phyloP scores from a whole-genome alignment of 2,113 vertebrate species.

The Zingel zingel region DNA sequence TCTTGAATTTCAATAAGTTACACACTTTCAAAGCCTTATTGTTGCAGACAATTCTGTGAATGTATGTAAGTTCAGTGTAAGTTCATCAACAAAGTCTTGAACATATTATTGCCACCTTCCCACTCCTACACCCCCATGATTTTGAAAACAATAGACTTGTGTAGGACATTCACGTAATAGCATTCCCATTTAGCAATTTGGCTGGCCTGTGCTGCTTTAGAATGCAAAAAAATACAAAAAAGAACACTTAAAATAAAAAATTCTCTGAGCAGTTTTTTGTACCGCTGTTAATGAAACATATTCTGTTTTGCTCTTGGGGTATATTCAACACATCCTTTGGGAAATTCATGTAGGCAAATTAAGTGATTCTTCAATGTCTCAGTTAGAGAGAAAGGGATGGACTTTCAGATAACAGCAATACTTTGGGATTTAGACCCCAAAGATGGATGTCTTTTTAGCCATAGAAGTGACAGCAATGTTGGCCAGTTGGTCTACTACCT shows the following conservation, averaged over 20 bases:
- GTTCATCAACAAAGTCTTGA: neutral
- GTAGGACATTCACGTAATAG: slow-evolving; percentile 38
- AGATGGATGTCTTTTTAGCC: neutral
- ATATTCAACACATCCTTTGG: neutral
- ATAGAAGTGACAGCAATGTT: too few species aligned
- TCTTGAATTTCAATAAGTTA: slow-evolving; percentile 36
- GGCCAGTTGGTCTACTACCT: neutral
- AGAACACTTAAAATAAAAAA: neutral
- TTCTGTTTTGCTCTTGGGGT: neutral
- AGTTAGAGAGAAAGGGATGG: neutral
- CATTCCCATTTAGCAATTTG: neutral
- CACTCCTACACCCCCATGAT: slow-evolving; percentile 19
- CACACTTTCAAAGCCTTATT: slow-evolving; percentile 21
- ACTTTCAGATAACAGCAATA: neutral
- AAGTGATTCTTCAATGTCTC: neutral
- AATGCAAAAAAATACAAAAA: neutral
- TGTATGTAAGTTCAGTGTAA: slow-evolving; percentile 3
- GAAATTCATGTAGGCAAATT: neutral
- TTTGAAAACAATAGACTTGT: slow-evolving; percentile 31
- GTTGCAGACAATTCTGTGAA: neutral
- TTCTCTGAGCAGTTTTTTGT: neutral
- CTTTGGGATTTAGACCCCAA: neutral
- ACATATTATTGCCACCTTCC: slow-evolving; percentile 31
- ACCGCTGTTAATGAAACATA: neutral
- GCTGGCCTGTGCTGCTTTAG: neutral